Evolutionary conservation across 2,113 vertebrate genomes (phyloP).

Genomic region (Gopherus evgoodei): DNA sequence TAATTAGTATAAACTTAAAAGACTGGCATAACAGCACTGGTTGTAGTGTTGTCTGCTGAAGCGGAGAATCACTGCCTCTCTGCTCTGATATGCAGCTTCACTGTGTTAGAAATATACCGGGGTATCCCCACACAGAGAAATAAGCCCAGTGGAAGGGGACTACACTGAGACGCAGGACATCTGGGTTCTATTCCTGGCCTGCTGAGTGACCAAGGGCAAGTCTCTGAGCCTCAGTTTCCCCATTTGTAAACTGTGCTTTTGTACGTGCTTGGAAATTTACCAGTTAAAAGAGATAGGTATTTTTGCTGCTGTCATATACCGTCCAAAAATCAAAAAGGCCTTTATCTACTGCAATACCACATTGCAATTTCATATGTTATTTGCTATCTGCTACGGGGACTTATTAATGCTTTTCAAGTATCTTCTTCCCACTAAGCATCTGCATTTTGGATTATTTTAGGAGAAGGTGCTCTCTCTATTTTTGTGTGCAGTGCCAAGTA

Average conservation of each 20-base stretch:
- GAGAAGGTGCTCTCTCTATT: not conserved
- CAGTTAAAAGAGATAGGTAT: not conserved
- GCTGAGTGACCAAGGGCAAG: not conserved
- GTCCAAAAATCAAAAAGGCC: not conserved
- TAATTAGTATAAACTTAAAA: not conserved
- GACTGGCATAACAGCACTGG: not conserved
- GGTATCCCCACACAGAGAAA: not conserved
- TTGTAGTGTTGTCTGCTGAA: too few relatives aligned
- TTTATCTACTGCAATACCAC: not conserved
- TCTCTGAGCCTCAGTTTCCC: not conserved
- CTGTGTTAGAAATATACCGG: not conserved
- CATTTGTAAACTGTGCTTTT: not conserved
- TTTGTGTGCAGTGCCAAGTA: rapidly evolving
- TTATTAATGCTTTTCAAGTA: not conserved
- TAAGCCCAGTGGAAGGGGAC: not conserved
- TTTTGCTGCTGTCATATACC: not conserved
- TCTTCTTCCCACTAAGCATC: not conserved
- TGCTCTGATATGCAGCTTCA: not conserved
- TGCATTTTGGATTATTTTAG: not conserved
- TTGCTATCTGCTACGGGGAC: not conserved
- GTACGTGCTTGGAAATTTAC: not conserved
- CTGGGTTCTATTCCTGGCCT: too few relatives aligned
- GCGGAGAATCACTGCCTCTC: not conserved
- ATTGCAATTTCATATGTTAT: not conserved
- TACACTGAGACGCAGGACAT: not conserved